Evolutionary conservation across 2,888 invertebrate genomes (phyloP).

Genomic region (Sinhomidia bicolor): DNA sequence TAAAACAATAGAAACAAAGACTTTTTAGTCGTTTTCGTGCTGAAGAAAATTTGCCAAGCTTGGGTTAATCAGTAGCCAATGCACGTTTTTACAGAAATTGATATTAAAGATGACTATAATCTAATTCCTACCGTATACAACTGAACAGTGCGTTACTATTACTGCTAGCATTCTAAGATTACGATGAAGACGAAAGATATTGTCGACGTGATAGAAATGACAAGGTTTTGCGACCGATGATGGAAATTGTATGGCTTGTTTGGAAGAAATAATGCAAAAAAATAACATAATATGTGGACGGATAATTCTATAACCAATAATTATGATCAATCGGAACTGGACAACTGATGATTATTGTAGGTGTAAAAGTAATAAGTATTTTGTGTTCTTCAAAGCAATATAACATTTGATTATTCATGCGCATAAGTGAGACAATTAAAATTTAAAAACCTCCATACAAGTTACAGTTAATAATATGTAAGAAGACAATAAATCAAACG

Average conservation of each 20-base stretch:
- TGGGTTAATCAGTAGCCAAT: background rate
- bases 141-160: too few relatives aligned
- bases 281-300: background rate
- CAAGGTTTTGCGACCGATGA: background rate
- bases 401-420: conserved; percentile 3
- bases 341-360: background rate
- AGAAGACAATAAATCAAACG: conserved; percentile 45
- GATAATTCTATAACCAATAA: background rate
- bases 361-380: conserved; percentile 4
- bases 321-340: conserved; percentile 1
- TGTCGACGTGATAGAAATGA: background rate
- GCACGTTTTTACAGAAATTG: too few relatives aligned
- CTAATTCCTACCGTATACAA: too few relatives aligned
- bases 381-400: conserved; percentile 49
- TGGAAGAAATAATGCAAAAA: conserved; percentile 14
- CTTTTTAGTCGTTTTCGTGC: conserved; percentile 2
- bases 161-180: too few relatives aligned
- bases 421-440: conserved; percentile 9
- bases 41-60: background rate
- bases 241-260: background rate
- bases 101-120: too few relatives aligned
- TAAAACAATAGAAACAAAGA: background rate
- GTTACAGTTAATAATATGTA: conserved; percentile 12
- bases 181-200: too few relatives aligned
- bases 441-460: too few relatives aligned